These are phyloP conservation scores for Eumeta japonica DNA, from an alignment of 1,140 invertebrate species.

Conservation along the genomic window DNA sequence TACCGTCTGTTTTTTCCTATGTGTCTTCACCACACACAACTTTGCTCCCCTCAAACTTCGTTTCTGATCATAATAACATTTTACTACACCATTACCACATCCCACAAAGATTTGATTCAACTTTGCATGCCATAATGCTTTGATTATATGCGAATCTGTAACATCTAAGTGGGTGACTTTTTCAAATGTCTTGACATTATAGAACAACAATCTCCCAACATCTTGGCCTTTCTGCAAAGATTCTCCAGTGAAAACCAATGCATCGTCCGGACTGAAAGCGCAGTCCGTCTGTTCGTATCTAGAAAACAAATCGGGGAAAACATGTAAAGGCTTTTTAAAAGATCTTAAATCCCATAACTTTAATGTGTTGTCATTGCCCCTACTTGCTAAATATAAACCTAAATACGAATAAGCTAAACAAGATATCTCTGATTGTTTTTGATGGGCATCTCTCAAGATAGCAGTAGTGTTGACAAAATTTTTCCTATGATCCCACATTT, in stretches of 20 bases:
- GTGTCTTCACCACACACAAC: constrained; percentile 82
- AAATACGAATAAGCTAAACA: constrained; percentile 88
- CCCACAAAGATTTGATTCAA: constrained; percentile 95
- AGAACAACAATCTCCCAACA: constrained; percentile 78
- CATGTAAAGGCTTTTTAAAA: constrained; percentile 77
- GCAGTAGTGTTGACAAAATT: constrained; percentile 79
- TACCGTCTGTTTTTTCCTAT: constrained; percentile 74
- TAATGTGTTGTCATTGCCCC: constrained; percentile 89
- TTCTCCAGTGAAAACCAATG: constrained; percentile 83
- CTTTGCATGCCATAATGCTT: constrained; percentile 93
- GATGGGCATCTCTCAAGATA: constrained; percentile 79
- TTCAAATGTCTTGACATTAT: constrained; percentile 76
- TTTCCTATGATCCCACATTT: constrained; percentile 94
- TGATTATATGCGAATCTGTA: constrained; percentile 80
- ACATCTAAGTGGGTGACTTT: constrained; percentile 73
- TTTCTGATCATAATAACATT: constrained; percentile 87
- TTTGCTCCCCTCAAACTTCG: constrained; percentile 87
- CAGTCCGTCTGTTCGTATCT: constrained; percentile 91
- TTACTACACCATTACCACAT: constrained; percentile 86
- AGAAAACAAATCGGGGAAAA: constrained; percentile 72
- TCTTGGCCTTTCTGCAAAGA: constrained; percentile 73
- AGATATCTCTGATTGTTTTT: constrained; percentile 78
- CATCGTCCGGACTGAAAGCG: constrained; percentile 92
- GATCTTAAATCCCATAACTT: constrained; percentile 93
- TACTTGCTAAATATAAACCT: constrained; percentile 74